Evolutionary conservation across 2,113 vertebrate genomes (phyloP).

Genomic region (Epinephelus fuscoguttatus): DNA sequence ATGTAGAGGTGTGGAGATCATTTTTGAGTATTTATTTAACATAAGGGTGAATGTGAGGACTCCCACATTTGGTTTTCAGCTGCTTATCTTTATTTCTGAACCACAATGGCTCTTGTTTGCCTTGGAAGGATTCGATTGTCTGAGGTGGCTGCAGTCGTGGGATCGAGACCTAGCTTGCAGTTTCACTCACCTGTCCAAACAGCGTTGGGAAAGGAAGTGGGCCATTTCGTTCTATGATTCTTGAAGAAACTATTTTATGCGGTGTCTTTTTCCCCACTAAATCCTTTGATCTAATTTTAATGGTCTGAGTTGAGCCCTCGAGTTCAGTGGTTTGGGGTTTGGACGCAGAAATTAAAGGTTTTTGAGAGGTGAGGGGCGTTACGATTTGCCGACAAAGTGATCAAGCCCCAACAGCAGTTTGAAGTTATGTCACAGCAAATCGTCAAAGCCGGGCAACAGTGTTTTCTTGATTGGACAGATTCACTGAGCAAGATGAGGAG

Average conservation of each 20-base stretch:
- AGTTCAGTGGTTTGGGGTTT: slow-evolving; percentile 48
- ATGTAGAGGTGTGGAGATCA: slow-evolving; percentile 30
- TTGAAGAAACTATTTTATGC: slow-evolving; percentile 67
- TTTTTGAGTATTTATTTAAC: slow-evolving; percentile 67
- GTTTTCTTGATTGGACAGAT: slow-evolving; percentile 26
- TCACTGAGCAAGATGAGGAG: slow-evolving; percentile 32
- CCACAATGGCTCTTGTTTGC: slow-evolving; percentile 74
- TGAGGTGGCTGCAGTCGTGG: slow-evolving; percentile 73
- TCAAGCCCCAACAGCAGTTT: slow-evolving; percentile 6
- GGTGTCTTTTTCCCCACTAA: slow-evolving; percentile 12
- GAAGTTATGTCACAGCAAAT: slow-evolving; percentile 55
- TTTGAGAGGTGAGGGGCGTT: slow-evolving; percentile 4
- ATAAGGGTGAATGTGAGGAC: slow-evolving; percentile 73
- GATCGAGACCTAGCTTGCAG: slow-evolving; percentile 81
- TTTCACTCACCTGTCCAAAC: slow-evolving; percentile 88
- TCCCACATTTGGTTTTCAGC: slow-evolving; percentile 56
- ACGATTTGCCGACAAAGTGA: slow-evolving; percentile 41
- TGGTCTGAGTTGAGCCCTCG: slow-evolving; percentile 41
- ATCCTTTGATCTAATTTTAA: slow-evolving; percentile 77
- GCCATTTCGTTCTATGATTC: slow-evolving; percentile 71
- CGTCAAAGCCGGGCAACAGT: slow-evolving; percentile 1
- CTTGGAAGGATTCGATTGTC: slow-evolving; percentile 70
- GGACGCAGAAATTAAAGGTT: slow-evolving; percentile 26
- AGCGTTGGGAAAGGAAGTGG: slow-evolving; percentile 80
- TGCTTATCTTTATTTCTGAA: slow-evolving; percentile 67